Percentiles rank a stretch among this genome's conserved stretches.
Evolutionary conservation across 1,140 invertebrate species (phyloP).

Genomic region (Oedothorax gibbosus): DNA sequence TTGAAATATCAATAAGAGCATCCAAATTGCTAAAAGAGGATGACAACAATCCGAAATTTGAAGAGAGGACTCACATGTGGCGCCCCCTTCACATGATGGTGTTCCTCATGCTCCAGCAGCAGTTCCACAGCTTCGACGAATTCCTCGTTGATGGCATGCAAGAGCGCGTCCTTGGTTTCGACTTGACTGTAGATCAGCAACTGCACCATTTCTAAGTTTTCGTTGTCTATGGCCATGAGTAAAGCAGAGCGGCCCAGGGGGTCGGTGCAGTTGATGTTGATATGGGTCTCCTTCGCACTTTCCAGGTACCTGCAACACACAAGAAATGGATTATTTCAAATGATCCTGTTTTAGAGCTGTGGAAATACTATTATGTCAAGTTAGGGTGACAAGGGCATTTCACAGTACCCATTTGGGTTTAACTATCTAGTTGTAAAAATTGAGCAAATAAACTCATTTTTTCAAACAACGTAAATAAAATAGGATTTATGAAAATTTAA

Average conservation of each 20-base stretch:
- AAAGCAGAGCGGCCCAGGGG: conserved; percentile 91
- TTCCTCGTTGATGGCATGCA: conserved; percentile 97
- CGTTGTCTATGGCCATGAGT: conserved; percentile 98
- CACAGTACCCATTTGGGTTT: no score
- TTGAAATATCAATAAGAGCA: no score
- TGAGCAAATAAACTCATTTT: no score
- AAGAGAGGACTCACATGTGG: conserved; percentile 78
- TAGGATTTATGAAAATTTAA: no score
- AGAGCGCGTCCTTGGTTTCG: conserved; percentile 91
- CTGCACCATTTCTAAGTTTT: conserved; percentile 99
- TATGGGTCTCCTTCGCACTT: conserved; percentile 78
- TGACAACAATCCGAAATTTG: no score
- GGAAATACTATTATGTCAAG: no score
- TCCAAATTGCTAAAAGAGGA: no score
- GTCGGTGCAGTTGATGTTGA: conserved; percentile 98
- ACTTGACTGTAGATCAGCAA: conserved; percentile 87
- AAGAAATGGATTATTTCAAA: no score
- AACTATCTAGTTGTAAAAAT: no score
- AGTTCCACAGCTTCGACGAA: conserved; percentile 98
- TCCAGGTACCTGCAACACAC: conserved; percentile 78
- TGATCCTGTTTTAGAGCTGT: no score
- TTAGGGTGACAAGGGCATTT: no score
- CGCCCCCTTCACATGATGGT: conserved; percentile 80
- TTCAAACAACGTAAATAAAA: no score
- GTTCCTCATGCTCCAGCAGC: conserved; percentile 91